These are phyloP conservation scores for Ditylenchus dipsaci DNA, from an alignment of 1,140 invertebrate species.

Conservation along the genomic window DNA sequence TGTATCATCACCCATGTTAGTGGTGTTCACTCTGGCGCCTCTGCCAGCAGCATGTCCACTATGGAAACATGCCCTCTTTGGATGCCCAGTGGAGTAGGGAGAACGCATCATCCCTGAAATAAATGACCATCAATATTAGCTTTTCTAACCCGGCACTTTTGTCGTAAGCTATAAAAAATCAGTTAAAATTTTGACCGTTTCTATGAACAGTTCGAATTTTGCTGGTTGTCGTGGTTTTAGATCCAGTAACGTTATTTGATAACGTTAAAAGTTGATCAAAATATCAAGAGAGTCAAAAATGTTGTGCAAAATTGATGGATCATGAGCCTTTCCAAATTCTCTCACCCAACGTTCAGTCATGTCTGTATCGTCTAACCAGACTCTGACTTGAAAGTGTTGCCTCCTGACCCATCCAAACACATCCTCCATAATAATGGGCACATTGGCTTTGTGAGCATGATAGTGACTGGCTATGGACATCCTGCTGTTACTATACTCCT, in stretches of 20 bases:
- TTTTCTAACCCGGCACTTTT: no score
- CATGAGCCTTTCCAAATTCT: no score
- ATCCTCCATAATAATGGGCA: constrained; percentile 67
- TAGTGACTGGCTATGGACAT: constrained; percentile 53
- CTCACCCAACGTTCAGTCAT: constrained; percentile 99
- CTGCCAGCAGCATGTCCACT: constrained; percentile 85
- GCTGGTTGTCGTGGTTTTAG: no score
- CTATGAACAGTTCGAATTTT: no score
- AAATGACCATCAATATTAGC: background rate
- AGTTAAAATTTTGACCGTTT: no score
- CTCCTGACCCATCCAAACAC: constrained; percentile 96
- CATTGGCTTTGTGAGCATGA: constrained; percentile 57
- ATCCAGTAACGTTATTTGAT: no score
- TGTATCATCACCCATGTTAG: constrained; percentile 97
- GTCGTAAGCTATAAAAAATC: no score
- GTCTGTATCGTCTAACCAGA: constrained; percentile 98
- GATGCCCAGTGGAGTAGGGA: constrained; percentile 96
- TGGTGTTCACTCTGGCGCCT: constrained; percentile 89
- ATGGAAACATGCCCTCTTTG: constrained; percentile 91
- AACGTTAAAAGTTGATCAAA: no score
- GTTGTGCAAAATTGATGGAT: no score
- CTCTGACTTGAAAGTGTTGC: constrained; percentile 92
- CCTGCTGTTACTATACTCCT: background rate
- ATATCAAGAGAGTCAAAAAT: no score
- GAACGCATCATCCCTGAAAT: constrained; percentile 87